These are phyloP conservation scores for Liposcelis brunnea DNA, from an alignment of 2,888 invertebrate genomes.

Conservation along the genomic window DNA sequence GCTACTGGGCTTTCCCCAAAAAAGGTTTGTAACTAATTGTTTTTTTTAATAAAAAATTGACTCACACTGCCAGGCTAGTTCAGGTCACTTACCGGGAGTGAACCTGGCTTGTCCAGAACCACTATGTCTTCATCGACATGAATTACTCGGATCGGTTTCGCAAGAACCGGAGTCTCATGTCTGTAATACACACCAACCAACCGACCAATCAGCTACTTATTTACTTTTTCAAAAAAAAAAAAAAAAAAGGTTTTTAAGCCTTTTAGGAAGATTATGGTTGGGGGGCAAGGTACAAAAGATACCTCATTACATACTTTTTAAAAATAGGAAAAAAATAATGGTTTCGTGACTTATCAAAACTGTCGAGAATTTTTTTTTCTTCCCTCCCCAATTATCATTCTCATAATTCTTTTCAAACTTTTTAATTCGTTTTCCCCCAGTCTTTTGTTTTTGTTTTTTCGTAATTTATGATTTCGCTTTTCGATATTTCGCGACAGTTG, in stretches of 20 bases:
- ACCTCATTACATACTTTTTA: not conserved
- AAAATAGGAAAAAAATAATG: slow-evolving; percentile 10
- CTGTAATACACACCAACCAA: slow-evolving; percentile 30
- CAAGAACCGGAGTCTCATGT: slow-evolving; percentile 77
- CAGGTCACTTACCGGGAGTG: slow-evolving; percentile 57
- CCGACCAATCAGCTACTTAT: slow-evolving; percentile 1
- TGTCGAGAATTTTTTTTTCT: too few relatives aligned
- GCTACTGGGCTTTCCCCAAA: too few relatives aligned
- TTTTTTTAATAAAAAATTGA: slow-evolving; percentile 3
- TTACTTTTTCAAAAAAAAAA: not conserved
- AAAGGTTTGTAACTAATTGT: not conserved
- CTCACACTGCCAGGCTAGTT: too few relatives aligned
- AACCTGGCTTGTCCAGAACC: slow-evolving; percentile 80
- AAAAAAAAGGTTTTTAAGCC: too few relatives aligned
- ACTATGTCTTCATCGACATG: slow-evolving; percentile 69
- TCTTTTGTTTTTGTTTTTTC: too few relatives aligned
- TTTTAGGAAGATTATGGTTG: too few relatives aligned
- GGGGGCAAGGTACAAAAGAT: not conserved
- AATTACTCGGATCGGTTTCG: slow-evolving; percentile 62
- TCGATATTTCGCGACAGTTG: too few relatives aligned
- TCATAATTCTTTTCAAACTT: too few relatives aligned
- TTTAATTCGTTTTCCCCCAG: too few relatives aligned
- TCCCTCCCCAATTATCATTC: too few relatives aligned
- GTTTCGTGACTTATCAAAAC: too few relatives aligned
- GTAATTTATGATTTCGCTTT: too few relatives aligned